A percentile compares a stretch with the other conserved stretches of the same genome.
phyloP scores from a whole-genome alignment of 2,113 vertebrate genomes.

The Sprattus sprattus region DNA sequence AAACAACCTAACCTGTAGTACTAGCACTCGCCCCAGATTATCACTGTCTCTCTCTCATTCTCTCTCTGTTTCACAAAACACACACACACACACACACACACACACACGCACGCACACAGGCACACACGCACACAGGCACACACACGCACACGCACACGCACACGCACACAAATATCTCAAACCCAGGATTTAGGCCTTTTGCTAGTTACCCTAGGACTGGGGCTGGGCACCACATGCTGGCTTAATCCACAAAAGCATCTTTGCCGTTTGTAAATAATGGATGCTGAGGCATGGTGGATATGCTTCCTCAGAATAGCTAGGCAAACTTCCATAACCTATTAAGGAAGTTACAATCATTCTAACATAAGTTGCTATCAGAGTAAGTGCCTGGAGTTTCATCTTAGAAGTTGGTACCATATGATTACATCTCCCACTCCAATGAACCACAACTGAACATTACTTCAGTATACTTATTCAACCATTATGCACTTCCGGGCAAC shows the following conservation, averaged over 20 bases:
- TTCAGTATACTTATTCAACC: background rate
- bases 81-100: background rate
- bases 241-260: too few species aligned
- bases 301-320: too few species aligned
- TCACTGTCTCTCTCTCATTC: background rate
- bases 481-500: background rate
- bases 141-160: background rate
- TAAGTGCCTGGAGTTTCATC: too few species aligned
- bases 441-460: background rate
- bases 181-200: background rate
- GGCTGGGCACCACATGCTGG: too few species aligned
- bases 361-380: too few species aligned
- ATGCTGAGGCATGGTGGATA: too few species aligned
- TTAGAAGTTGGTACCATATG: background rate
- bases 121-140: background rate
- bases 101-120: background rate
- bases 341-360: too few species aligned
- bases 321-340: too few species aligned
- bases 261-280: too few species aligned
- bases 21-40: background rate
- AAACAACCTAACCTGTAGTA: background rate
- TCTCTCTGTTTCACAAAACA: background rate
- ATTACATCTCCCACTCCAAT: background rate
- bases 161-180: background rate
- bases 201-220: background rate